A percentile compares a stretch with the other conserved stretches of the same genome.
Evolutionary conservation across 2,888 invertebrate genomes (phyloP).

Genomic region (Sminthurides aquaticus): DNA sequence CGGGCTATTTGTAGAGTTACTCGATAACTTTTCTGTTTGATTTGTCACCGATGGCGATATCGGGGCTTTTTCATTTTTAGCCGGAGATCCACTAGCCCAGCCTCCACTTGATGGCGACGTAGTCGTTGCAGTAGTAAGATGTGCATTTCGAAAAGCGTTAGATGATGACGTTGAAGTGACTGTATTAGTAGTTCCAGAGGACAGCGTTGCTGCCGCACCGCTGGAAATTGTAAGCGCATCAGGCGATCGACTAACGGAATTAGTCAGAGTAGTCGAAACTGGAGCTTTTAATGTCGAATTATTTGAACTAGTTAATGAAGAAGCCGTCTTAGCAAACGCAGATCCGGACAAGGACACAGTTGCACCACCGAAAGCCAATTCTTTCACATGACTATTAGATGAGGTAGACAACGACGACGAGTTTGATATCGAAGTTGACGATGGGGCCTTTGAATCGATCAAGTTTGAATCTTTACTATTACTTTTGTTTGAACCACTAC

Average conservation of each 20-base stretch:
- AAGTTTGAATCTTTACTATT: slow-evolving; percentile 10
- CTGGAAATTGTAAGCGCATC: background rate
- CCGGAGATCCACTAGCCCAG: slow-evolving; percentile 23
- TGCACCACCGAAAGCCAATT: slow-evolving; percentile 25
- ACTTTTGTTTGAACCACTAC: slow-evolving; percentile 1
- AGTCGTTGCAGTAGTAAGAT: background rate
- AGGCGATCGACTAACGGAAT: background rate
- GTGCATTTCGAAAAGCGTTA: background rate
- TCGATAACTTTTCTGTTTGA: slow-evolving; percentile 4
- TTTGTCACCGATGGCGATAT: slow-evolving; percentile 33
- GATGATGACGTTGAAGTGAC: background rate
- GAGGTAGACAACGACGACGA: slow-evolving; percentile 4
- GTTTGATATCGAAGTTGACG: slow-evolving; percentile 6
- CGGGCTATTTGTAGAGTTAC: slow-evolving; percentile 21
- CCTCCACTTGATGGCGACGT: background rate
- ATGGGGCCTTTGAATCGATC: background rate
- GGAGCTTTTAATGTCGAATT: background rate
- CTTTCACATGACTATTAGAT: slow-evolving; percentile 24
- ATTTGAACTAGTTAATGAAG: slow-evolving; percentile 13
- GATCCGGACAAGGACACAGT: slow-evolving; percentile 20
- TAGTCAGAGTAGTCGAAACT: background rate
- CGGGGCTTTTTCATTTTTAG: slow-evolving; percentile 22
- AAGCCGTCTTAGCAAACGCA: slow-evolving; percentile 38
- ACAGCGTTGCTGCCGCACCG: background rate
- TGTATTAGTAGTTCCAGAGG: background rate